phyloP scores from a whole-genome alignment of 2,888 invertebrate genomes.

The Nomada flava region DNA sequence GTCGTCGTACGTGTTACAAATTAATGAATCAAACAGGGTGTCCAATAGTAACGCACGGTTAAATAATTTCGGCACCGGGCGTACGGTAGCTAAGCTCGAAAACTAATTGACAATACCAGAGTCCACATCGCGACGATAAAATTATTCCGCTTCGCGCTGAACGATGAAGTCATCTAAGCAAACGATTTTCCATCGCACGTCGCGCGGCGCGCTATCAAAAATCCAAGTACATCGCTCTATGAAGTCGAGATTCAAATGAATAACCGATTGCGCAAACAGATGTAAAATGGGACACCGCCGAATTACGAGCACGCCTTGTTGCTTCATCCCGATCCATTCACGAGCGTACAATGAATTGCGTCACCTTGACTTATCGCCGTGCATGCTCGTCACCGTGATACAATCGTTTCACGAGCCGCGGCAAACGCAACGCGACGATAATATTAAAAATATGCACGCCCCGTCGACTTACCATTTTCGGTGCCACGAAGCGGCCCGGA shows the following conservation, averaged over 20 bases:
- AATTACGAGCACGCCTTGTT: slow-evolving; percentile 1
- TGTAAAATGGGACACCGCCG: background rate
- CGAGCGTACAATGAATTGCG: slow-evolving; percentile 40
- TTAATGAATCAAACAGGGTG: no score
- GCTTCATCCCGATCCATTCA: background rate
- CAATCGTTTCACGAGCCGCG: slow-evolving; percentile 3
- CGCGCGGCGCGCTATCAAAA: background rate
- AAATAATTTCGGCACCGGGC: no score
- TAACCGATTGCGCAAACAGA: slow-evolving; percentile 8
- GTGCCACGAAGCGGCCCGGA: slow-evolving; percentile 80
- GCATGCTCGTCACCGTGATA: background rate
- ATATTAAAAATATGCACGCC: background rate
- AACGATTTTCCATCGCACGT: no score
- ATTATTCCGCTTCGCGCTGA: background rate
- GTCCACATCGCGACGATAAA: no score
- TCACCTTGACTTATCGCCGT: slow-evolving; percentile 39
- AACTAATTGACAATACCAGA: no score
- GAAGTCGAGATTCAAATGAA: background rate
- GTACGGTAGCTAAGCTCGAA: no score
- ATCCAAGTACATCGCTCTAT: background rate
- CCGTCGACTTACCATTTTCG: slow-evolving; percentile 79
- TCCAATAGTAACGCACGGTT: no score
- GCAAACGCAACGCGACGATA: background rate
- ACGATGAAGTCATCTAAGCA: slow-evolving; percentile 12
- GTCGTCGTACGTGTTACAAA: no score